Conservation (phyloP, 2,888 invertebrate species). For the Lepidochrysops patricia region DNA sequence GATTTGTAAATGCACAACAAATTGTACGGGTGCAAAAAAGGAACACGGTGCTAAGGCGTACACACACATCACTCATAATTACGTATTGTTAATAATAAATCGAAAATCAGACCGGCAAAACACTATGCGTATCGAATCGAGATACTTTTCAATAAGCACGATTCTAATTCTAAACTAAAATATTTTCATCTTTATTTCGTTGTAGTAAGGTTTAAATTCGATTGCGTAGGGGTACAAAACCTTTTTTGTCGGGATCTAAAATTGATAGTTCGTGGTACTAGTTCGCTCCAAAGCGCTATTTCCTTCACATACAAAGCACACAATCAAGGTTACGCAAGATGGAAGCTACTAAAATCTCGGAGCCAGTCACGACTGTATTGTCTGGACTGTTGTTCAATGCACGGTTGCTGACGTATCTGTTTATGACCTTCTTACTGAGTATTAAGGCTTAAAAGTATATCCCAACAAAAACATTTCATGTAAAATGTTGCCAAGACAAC, state of each 20-base stretch:
- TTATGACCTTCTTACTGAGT: background rate
- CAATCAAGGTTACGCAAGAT: slow-evolving; percentile 30
- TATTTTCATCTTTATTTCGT: background rate
- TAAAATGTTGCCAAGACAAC: no score
- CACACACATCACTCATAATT: background rate
- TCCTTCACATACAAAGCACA: slow-evolving; percentile 22
- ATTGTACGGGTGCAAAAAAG: background rate
- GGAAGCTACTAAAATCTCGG: slow-evolving; percentile 27
- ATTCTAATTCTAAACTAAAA: background rate
- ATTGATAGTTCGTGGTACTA: slow-evolving; percentile 26
- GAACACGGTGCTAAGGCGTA: background rate
- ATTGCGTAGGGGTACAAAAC: background rate
- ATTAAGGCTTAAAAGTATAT: background rate
- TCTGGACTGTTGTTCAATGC: slow-evolving; percentile 20
- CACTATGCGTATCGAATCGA: slow-evolving; percentile 22
- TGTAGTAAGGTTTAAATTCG: background rate
- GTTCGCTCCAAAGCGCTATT: slow-evolving; percentile 26
- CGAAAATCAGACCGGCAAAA: slow-evolving; percentile 12
- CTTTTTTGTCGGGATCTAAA: slow-evolving; percentile 20
- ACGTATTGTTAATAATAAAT: slow-evolving; percentile 9
- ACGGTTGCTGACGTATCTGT: background rate
- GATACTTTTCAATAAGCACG: slow-evolving; percentile 16
- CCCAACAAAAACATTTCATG: no score
- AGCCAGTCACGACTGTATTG: slow-evolving; percentile 30
- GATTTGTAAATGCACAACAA: background rate